phyloP scores from a whole-genome alignment of 2,888 invertebrate genomes.

The Operophtera brumata region DNA sequence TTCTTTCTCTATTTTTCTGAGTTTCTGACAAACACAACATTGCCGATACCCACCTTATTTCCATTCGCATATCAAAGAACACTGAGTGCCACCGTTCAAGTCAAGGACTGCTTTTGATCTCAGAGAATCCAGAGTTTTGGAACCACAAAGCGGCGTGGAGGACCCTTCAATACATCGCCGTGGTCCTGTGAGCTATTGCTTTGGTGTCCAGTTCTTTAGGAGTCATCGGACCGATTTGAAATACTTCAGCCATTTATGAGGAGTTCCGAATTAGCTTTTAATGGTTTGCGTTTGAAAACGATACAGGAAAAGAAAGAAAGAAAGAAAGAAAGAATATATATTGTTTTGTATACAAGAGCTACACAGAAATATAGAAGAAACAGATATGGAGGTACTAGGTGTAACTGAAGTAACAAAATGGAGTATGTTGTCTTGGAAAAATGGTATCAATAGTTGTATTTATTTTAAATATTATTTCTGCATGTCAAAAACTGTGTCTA shows the following conservation, averaged over 20 bases:
- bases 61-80: conserved; percentile 26
- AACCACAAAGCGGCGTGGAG: conserved; percentile 35
- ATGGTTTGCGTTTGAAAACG: conserved; percentile 3
- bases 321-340: neutral
- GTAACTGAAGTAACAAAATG: no score
- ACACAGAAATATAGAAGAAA: no score
- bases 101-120: conserved; percentile 47
- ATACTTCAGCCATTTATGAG: neutral
- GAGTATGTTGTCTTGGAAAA: no score
- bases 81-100: conserved; percentile 22
- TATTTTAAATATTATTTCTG: no score
- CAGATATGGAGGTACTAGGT: no score
- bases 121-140: conserved; percentile 40
- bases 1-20: neutral
- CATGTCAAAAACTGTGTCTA: no score
- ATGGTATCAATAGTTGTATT: no score
- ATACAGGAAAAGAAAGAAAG: conserved; percentile 9
- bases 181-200: conserved; percentile 25
- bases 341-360: no score
- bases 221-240: conserved; percentile 24
- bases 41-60: conserved; percentile 26
- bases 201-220: conserved; percentile 34
- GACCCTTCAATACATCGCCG: conserved; percentile 36
- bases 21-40: conserved; percentile 18
- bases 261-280: conserved; percentile 21